Base-by-base conservation (phyloP, 1,140 invertebrate genomes). In the Bilobella aurantiaca region DNA sequence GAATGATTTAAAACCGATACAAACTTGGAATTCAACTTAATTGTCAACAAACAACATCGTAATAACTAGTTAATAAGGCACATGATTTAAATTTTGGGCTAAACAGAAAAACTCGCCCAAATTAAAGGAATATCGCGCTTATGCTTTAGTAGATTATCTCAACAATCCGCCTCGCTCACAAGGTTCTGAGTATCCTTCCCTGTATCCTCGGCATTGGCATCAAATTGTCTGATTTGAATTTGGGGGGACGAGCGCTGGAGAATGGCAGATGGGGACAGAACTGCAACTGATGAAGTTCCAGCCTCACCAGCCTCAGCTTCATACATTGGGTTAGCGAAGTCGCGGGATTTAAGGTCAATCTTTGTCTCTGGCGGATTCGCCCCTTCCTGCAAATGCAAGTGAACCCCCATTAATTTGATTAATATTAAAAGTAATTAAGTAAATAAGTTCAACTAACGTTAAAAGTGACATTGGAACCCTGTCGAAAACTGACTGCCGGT, bases 301-400 rank as follows among this genome's bases (percentile, higher is more conserved):
- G 56, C 59, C 0, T 63, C 53, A 18, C 58, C 37, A 2, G n/a
- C 12, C 89, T 85, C 0, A 84, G 76, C 91, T 74, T 96, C 93
- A 76, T 95, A 97, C 91, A 97, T 94, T 12, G 93, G 93, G 80
- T 96, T 96, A 74, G 87, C 89, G 79, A 96, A 96, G 78, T 96
- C 92, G 60, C 91, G 31, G 8, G 62, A 23, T 37, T 66, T 69
- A 3, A 69, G 37, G 42, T 69, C 68, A 12, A 66, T 37, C 46
- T 69, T 69, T 3, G 57, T 67, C 1, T 69, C 68, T 3, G 28
- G 28, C 64, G 28, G 18, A 21, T 31, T 53, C 5, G 62, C 60
- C 8, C 21, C 42, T 27, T 65, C 63, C 61, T 63, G 63, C 32
- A 31, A 14, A 60, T n/a, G n/a, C n/a, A n/a, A n/a, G n/a, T n/a